Evolutionary conservation across 2,888 invertebrate genomes (phyloP), one percentile per base, ranked within the genome.

Genomic region (Stenodera caucasica): DNA sequence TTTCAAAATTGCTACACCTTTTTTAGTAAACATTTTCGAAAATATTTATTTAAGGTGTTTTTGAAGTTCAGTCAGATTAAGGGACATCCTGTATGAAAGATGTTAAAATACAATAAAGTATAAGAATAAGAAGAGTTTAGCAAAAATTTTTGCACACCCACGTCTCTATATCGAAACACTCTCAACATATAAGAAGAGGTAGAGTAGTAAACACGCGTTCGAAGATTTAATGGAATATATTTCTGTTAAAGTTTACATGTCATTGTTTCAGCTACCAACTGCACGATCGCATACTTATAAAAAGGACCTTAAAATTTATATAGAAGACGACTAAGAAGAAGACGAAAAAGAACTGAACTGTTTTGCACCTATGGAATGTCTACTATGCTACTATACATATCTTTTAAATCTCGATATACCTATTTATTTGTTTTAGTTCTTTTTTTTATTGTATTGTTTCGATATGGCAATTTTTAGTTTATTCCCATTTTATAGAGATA

Each of bases 261-360:
- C 70, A 72, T 71, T 73, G 71, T 70, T 67, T 63, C 60, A 64
- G 71, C 72, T 73, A 72, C 70, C 72, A 72, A 68, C 68, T 70
- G 71, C 67, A 69, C 61, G 64, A 58, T 59, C 55, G 65, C 65
- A 60, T 59, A 35, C 12, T 2, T 18, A 40, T 40, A 65, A 65
- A 57, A 63, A 58, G 60, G 63, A 64, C 61, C 68, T 67, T 65
- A 67, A 67, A 69, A 40, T 40, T 40, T 40, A 15, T 40, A 40
- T 40, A 18, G 37, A 40, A 40, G 37, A n/a, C n/a, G n/a, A n/a
- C n/a, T n/a, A n/a, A n/a, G n/a, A n/a, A n/a, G n/a, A n/a, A n/a
- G n/a, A n/a, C n/a, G n/a, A n/a, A n/a, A n/a, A 40, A 65, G 65
- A 65, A 66, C 62, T 60, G 60, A 68, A 69, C 63, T 66, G 69